phyloP scores from a whole-genome alignment of 2,113 vertebrate species.

The Saimiri boliviensis region DNA sequence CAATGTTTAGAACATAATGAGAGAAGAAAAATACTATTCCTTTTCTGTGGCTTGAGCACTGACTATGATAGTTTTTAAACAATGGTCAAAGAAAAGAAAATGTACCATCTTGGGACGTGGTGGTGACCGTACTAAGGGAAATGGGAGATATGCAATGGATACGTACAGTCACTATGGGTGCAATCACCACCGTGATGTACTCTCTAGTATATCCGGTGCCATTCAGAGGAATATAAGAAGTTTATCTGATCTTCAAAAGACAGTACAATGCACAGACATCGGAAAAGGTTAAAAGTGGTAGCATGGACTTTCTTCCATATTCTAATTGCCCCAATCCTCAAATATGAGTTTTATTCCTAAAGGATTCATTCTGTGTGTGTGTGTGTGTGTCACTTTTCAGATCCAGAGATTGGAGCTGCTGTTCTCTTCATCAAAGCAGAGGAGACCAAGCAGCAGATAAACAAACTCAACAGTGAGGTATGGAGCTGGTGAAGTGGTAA shows the following conservation, averaged over 20 bases:
- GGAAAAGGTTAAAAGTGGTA: neutral
- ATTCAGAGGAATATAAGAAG: neutral
- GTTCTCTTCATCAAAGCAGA: slow-evolving; percentile 88
- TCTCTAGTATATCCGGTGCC: too few species aligned
- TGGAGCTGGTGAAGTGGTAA: neutral
- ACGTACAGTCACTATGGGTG: too few species aligned
- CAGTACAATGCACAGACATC: neutral
- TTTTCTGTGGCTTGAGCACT: neutral
- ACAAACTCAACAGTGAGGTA: slow-evolving; percentile 88
- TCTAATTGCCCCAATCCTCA: neutral
- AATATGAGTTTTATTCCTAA: neutral
- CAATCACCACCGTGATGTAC: neutral
- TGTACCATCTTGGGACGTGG: neutral
- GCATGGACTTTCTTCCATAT: neutral
- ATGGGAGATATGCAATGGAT: neutral
- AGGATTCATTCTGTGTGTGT: slow-evolving; percentile 30
- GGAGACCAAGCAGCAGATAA: slow-evolving; percentile 89
- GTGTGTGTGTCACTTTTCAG: slow-evolving; percentile 79
- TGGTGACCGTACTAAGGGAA: neutral
- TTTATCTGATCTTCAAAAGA: neutral
- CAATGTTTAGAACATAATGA: neutral
- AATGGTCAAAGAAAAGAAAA: neutral
- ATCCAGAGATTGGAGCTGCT: slow-evolving; percentile 85
- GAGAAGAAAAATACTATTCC: neutral
- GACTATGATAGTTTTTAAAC: neutral